Evolutionary conservation across 2,888 invertebrate species (phyloP), one percentile per base, ranked within the genome.

Genomic region (Heterodera filipjevi): DNA sequence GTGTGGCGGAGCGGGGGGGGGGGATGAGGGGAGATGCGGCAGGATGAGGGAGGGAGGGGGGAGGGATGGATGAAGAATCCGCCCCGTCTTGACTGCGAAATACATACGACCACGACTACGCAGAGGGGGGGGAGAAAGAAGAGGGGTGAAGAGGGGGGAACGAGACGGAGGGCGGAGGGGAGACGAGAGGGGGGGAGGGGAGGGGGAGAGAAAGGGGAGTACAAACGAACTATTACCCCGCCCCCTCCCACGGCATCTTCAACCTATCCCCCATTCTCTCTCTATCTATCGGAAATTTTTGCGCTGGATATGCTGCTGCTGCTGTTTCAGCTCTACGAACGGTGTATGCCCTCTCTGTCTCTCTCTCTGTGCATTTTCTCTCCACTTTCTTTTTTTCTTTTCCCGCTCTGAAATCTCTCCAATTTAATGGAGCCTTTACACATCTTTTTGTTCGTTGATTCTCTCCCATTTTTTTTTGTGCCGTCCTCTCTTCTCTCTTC

Each of bases 171-270:
- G n/a, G n/a, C n/a, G n/a, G n/a, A n/a, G n/a, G n/a, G n/a, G n/a
- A n/a, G 59, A 6, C 2, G 59, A 27, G 6, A 27, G n/a, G 59
- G 59, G 8, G 27, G n/a, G 27, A 6, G 59, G 27, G 22, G 59
- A n/a, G 8, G 59, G 22, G 22, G 59, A n/a, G 59, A n/a, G 59
- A 27, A 6, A n/a, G n/a, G n/a, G 59, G 59, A 59, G 59, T 59
- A 59, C 59, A 59, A 59, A 59, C 59, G 59, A 59, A 59, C 59
- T 59, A 59, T 59, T 59, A 59, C 46, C 16, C 46, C 46, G 46
- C 53, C 53, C n/a, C 53, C 22, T n/a, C 53, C n/a, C 53, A 49
- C 14, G 16, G 16, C 53, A 59, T n/a, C 59, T 59, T 59, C 59
- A 39, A 39, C 39, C 39, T 39, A 6, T 39, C 39, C 10, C n/a